A percentile compares a stretch with the other conserved stretches of the same genome.
Conservation (phyloP, 2,113 vertebrate species). For the Leptosomus discolor region DNA sequence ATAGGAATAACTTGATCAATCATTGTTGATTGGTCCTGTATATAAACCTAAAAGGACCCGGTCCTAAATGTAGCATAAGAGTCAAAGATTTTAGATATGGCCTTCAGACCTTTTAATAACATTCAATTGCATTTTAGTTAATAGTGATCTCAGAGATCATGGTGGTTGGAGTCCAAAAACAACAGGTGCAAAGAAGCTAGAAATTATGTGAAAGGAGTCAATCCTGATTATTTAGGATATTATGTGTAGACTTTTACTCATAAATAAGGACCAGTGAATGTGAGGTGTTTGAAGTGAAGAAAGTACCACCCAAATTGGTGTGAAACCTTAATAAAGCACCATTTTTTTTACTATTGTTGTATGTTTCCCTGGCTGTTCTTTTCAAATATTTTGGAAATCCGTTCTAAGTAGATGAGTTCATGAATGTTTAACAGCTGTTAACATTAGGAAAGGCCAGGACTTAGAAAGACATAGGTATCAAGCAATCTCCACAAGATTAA, state of each 20-base stretch:
- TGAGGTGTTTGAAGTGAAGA: neutral
- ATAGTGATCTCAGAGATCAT: neutral
- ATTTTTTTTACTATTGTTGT: neutral
- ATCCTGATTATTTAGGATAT: neutral
- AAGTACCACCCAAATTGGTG: neutral
- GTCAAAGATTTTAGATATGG: neutral
- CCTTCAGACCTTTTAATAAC: neutral
- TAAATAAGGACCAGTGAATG: neutral
- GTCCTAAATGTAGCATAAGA: neutral
- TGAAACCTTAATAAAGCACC: neutral
- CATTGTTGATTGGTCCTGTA: neutral
- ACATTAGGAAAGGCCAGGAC: neutral
- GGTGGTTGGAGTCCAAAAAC: neutral
- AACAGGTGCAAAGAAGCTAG: neutral
- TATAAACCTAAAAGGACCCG: neutral
- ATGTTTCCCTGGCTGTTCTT: neutral
- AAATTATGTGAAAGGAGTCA: neutral
- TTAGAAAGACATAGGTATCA: neutral
- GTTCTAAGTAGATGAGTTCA: neutral
- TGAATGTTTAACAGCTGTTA: neutral
- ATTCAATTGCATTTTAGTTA: neutral
- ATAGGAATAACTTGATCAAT: neutral
- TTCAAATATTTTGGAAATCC: neutral
- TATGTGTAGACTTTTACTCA: neutral
- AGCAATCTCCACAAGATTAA: neutral